A percentile compares a stretch with the other conserved stretches of the same genome.
These are phyloP conservation scores for Peromyscus melanophrys DNA, from an alignment of 2,797 vertebrate genomes.

Conservation along the genomic window DNA sequence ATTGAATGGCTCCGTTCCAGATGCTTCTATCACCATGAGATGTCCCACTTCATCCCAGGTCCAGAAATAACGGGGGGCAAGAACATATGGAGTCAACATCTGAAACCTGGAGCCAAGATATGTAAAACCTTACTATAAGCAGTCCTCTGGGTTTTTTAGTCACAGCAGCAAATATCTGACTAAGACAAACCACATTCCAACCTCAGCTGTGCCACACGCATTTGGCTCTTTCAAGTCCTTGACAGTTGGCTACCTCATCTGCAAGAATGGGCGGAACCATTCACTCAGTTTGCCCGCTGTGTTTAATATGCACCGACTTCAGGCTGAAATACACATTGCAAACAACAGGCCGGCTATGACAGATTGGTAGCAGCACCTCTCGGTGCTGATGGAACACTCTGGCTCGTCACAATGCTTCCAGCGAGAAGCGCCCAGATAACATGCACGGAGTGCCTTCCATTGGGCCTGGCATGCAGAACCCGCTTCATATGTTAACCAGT, in stretches of 20 bases:
- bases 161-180: background rate
- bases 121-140: background rate
- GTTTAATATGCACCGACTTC: background rate
- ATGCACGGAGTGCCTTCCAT: background rate
- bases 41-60: background rate
- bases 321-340: background rate
- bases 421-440: background rate
- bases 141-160: background rate
- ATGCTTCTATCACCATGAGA: background rate
- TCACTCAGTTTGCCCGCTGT: background rate
- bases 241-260: background rate
- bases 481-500: background rate
- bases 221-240: background rate
- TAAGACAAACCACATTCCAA: background rate
- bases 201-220: background rate
- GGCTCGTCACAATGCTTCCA: background rate
- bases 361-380: slow-evolving; percentile 4
- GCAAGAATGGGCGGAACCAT: background rate
- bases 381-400: background rate
- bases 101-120: background rate
- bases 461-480: background rate
- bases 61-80: background rate
- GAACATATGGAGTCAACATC: background rate
- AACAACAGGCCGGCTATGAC: background rate
- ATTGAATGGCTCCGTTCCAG: background rate